Evolutionary conservation across 2,797 vertebrate genomes (phyloP).

Genomic region (Anas flavirostris): DNA sequence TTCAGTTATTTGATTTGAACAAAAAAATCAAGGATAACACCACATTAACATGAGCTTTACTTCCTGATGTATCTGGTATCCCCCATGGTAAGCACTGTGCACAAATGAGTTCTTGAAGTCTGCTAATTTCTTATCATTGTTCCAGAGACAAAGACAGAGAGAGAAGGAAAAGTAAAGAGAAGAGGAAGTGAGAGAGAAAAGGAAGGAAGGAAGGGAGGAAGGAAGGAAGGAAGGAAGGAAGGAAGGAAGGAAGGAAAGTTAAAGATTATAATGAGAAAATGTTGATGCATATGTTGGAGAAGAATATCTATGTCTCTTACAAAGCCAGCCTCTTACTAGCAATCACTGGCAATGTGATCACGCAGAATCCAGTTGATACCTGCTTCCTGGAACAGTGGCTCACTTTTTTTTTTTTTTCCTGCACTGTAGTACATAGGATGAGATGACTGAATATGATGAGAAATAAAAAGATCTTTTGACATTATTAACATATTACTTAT

Average conservation of each 20-base stretch:
- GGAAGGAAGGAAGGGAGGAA: accelerated
- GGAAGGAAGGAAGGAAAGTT: background rate
- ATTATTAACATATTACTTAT: background rate
- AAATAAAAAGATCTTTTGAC: background rate
- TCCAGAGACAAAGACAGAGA: too few species aligned
- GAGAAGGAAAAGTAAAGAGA: background rate
- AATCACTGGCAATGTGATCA: background rate
- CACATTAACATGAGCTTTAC: too few species aligned
- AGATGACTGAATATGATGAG: accelerated
- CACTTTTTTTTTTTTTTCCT: background rate
- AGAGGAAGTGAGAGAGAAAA: too few species aligned
- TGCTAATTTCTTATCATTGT: background rate
- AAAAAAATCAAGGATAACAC: background rate
- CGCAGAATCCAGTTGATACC: background rate
- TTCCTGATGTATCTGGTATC: background rate
- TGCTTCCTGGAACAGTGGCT: background rate
- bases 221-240: too few species aligned
- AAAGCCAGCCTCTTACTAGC: background rate
- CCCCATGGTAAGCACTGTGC: background rate
- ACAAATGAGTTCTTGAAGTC: background rate
- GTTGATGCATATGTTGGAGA: background rate
- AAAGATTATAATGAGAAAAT: background rate
- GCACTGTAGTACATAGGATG: background rate
- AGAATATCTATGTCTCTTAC: background rate
- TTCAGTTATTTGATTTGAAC: background rate